These are phyloP conservation scores for Euwallacea similis DNA, from an alignment of 1,140 invertebrate genomes.

Conservation along the genomic window DNA sequence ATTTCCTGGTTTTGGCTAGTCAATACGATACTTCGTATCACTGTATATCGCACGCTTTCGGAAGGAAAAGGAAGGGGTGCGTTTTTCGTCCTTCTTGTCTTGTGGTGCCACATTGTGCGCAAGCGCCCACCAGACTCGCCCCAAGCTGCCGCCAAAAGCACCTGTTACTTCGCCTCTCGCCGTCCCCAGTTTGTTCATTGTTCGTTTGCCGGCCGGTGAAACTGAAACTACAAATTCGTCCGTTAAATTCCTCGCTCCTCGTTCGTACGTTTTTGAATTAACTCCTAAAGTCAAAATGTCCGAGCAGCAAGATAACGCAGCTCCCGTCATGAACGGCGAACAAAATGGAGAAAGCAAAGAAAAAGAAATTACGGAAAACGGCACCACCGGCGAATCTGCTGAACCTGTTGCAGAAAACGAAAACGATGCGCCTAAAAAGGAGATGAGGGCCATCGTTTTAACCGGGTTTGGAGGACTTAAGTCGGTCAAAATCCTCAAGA, in stretches of 20 bases:
- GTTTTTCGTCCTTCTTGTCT: not conserved
- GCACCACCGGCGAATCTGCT: conserved; percentile 55
- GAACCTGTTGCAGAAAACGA: conserved; percentile 55
- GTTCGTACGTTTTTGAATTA: conserved; percentile 12
- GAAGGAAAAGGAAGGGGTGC: not conserved
- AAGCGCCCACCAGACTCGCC: conserved; percentile 46
- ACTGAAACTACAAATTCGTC: conserved; percentile 17
- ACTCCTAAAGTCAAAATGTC: conserved; percentile 34
- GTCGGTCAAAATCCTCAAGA: conserved; percentile 78
- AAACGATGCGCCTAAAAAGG: conserved; percentile 70
- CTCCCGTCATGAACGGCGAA: conserved; percentile 56
- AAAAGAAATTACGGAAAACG: conserved; percentile 57
- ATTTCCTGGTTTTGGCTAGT: too few species aligned
- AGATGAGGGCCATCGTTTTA: conserved; percentile 81
- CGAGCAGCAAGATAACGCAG: conserved; percentile 46
- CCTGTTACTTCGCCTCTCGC: conserved; percentile 46
- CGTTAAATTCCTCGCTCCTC: conserved; percentile 14
- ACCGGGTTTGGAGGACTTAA: conserved; percentile 83
- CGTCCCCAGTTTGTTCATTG: conserved; percentile 40
- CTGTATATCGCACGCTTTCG: too few species aligned
- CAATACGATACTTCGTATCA: too few species aligned
- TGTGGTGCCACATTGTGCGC: conserved; percentile 24
- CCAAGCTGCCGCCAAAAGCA: conserved; percentile 42
- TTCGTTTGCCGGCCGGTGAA: conserved; percentile 47
- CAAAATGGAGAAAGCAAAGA: conserved; percentile 57